Conservation (phyloP, 2,888 invertebrate genomes). For the Drosophila phalerata region DNA sequence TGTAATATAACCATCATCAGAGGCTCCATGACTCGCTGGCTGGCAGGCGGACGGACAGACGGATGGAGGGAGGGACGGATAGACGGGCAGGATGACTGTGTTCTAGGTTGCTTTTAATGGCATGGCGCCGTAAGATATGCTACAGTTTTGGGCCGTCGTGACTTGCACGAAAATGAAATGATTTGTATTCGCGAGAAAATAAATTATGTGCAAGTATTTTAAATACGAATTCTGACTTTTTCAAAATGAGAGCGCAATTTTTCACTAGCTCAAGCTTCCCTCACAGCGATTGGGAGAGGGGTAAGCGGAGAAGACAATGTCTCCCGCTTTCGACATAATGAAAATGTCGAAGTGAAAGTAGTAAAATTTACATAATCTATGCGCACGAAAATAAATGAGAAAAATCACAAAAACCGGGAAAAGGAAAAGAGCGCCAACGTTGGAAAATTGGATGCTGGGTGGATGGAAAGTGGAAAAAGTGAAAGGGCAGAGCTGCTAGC, state of each 20-base stretch:
- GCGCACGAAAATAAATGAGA: conserved; percentile 80
- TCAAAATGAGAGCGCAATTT: conserved; percentile 75
- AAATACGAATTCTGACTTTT: conserved; percentile 70
- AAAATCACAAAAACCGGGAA: conserved; percentile 65
- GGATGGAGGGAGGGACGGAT: not conserved
- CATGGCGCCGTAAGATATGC: conserved; percentile 69
- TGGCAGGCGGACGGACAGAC: not conserved
- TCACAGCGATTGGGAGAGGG: not conserved
- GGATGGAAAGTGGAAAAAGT: not conserved
- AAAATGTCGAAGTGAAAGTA: conserved; percentile 82
- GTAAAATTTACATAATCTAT: conserved; percentile 81
- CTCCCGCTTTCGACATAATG: conserved; percentile 67
- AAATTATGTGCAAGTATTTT: conserved; percentile 82
- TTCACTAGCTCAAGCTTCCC: conserved; percentile 48
- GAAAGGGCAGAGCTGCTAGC: conserved; percentile 24
- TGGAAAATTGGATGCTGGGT: conserved; percentile 1
- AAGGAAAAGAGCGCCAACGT: conserved; percentile 15
- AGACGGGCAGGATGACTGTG: not conserved
- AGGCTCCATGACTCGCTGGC: conserved; percentile 14
- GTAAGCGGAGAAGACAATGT: conserved; percentile 35
- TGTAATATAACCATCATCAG: conserved; percentile 79
- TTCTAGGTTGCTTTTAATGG: conserved; percentile 60
- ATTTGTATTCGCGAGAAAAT: conserved; percentile 79
- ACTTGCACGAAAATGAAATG: conserved; percentile 80
- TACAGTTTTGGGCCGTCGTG: conserved; percentile 70